Conservation (phyloP, 2,797 vertebrate species). For the Knipowitschia caucasica region DNA sequence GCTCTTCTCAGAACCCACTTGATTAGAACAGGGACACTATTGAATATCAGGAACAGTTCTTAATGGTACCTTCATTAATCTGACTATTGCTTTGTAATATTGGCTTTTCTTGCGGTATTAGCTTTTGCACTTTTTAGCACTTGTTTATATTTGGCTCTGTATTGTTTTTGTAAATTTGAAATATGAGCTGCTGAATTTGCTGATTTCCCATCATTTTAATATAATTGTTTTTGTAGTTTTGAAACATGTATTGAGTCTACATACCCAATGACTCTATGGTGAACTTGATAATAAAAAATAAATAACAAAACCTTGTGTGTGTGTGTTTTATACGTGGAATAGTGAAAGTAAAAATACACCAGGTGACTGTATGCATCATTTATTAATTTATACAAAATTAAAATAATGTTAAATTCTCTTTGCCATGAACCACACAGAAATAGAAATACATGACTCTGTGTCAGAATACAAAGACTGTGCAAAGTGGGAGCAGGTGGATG, state of each 20-base stretch:
- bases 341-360: conserved; percentile 11
- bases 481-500: conserved; percentile 71
- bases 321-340: background rate
- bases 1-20: conserved; percentile 52
- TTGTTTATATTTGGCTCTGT: conserved; percentile 16
- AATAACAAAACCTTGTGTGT: conserved; percentile 26
- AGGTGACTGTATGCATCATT: conserved; percentile 69
- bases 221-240: conserved; percentile 52
- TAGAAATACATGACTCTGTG: conserved; percentile 74
- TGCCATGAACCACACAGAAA: conserved; percentile 70
- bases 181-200: conserved; percentile 32
- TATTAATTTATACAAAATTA: conserved; percentile 82
- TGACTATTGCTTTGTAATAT: conserved; percentile 15
- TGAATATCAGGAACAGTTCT: background rate
- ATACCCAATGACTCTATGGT: conserved; percentile 40
- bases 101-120: conserved; percentile 31
- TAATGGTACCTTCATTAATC: conserved; percentile 10
- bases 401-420: conserved; percentile 74
- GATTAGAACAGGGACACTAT: conserved; percentile 36
- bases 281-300: conserved; percentile 25
- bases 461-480: conserved; percentile 74
- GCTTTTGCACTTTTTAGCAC: conserved; percentile 32
- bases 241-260: conserved; percentile 51
- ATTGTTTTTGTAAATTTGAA: conserved; percentile 29
- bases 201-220: conserved; percentile 46